Evolutionary conservation across 53 echinoderm and acorn worm genomes (phyloP).

Genomic region (Holothuria scabra): DNA sequence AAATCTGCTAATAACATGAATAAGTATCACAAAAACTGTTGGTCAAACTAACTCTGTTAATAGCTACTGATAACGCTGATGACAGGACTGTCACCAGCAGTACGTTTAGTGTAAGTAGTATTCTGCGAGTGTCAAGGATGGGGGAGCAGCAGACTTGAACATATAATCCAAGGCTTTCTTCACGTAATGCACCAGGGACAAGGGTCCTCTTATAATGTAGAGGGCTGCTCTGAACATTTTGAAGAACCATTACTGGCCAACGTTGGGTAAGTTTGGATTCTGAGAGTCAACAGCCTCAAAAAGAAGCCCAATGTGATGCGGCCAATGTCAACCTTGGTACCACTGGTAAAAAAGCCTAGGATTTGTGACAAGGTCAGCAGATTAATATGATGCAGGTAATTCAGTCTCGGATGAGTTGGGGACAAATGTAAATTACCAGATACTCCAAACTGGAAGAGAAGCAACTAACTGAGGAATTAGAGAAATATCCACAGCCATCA

Average conservation of each 20-base stretch:
- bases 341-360: too few species aligned
- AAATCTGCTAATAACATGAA: too few species aligned
- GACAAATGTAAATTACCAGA: slow-evolving; percentile 12
- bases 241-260: background rate
- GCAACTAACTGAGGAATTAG: background rate
- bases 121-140: background rate
- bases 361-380: background rate
- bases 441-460: slow-evolving; percentile 21
- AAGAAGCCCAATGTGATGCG: background rate
- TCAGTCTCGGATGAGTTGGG: slow-evolving; percentile 11
- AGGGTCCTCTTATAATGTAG: background rate
- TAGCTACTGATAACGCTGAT: background rate
- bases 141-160: background rate
- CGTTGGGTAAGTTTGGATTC: background rate
- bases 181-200: background rate
- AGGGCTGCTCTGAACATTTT: background rate
- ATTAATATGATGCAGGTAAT: background rate
- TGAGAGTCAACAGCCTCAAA: slow-evolving; percentile 1
- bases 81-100: background rate
- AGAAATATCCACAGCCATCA: slow-evolving; percentile 23
- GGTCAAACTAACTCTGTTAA: background rate
- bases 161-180: slow-evolving; percentile 1
- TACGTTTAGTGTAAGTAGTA: background rate
- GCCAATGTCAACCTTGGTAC: too few species aligned
- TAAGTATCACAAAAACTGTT: too few species aligned